Base-by-base conservation (phyloP, 1,140 invertebrate genomes). In the Magallana ariakensis region DNA sequence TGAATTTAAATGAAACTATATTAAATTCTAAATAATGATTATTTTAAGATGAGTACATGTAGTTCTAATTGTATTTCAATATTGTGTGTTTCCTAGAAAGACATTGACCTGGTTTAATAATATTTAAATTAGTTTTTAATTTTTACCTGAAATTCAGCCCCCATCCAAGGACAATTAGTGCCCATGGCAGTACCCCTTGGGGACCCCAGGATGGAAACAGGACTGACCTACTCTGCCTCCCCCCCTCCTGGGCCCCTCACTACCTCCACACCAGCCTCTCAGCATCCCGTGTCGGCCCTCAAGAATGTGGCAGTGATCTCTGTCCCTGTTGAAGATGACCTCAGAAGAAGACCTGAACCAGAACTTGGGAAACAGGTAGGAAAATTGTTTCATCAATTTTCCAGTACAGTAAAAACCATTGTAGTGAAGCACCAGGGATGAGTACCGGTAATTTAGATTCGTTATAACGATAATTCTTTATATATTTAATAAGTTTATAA, bases 151-250 rank as follows among this genome's bases (percentile, higher is more conserved):
- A 33, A 10, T 26, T 70, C 88, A 92, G 91, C 90, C 11, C 92
- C 92, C 13, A 90, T 92, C 46, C 87, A 84, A 81, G 92, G 93
- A 9, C 91, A 93, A 33, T 87, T 93, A 57, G 89, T 93, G 11
- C 91, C 90, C 16, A 93, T 93, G 92, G 93, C 93, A 33, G 90
- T 94, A 9, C 92, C 93, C 11, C 88, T 94, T 22, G 90, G 93
- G 54, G 89, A 89, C 22, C 93, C 93, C 22, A 88, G 92, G n/a
- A 88, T 92, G 86, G 92, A 93, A 3, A 84, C 89, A 33, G 92
- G 93, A 19, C 87, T 94, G 7, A 89, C 89, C 26, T 26, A 80
- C 7, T 56, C 83, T n/a, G 89, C 83, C 83, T 57, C 87, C 53
- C 60, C 85, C 57, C 83, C 84, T 60, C 85, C 70, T 83, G 85